Evolutionary conservation across 1,140 invertebrate species (phyloP), one percentile per base, ranked within the genome.

Genomic region (Bombus pascuorum): DNA sequence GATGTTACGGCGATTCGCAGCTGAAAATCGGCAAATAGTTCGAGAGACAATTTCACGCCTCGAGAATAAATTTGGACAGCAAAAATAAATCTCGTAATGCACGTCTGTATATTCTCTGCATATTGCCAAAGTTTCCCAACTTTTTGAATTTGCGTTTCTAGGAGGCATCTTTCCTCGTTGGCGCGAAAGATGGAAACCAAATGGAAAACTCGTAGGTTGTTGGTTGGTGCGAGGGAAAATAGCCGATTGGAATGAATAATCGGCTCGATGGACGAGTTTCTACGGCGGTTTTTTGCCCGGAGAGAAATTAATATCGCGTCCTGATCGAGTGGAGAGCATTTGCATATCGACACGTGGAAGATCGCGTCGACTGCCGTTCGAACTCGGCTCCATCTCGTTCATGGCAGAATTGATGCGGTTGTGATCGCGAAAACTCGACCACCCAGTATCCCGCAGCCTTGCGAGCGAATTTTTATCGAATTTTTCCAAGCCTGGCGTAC

Each of bases 341-440:
- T 81, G 80, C 80, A 81, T 81, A 81, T 81, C 80, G 80, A 53
- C 70, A 44, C 79, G 68, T 47, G 68, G 68, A 32, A 32, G 15
- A 18, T 22, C 39, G 79, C 53, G 34, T 42, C 68, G 79, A 81
- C 72, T 39, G 6, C 18, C 47, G 68, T 70, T 39, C n/a, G n/a
- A 32, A 12, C 34, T 34, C 2, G 32, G 10, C 66, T 71, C 44
- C 66, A 81, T 85, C 66, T 53, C 47, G 47, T 53, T 53, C 47
- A 53, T 18, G 0, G 18, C 18, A 0, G 28, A 39, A 77, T 62
- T 28, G 57, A 42, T 62, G 25, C 34, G 12, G 18, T 22, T 25
- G 4, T 70, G 68, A 39, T 25, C 22, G 34, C 18, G 32, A 32
- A 34, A 65, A 65, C n/a, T 65, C 62, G 62, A 32, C 62, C 62